Conservation (phyloP, 1,140 invertebrate species). For the Drosophila bifasciata region DNA sequence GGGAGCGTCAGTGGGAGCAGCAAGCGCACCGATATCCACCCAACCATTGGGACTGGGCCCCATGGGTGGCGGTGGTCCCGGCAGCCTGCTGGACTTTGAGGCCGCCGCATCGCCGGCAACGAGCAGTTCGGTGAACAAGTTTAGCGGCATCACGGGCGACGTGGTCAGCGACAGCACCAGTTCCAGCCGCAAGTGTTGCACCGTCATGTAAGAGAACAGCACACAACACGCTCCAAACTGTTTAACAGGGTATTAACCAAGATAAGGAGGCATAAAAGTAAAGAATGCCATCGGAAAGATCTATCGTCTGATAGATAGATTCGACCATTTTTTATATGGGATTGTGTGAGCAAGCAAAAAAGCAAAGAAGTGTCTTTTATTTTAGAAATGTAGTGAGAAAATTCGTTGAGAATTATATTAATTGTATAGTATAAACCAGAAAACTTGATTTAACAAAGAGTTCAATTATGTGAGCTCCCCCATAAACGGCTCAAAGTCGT, state of each 20-base stretch:
- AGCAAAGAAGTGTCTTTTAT: constrained; percentile 76
- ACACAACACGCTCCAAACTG: constrained; percentile 5
- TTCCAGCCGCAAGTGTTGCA: constrained; percentile 87
- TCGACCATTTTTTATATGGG: constrained; percentile 23
- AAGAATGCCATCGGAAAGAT: background rate
- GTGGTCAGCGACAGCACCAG: constrained; percentile 87
- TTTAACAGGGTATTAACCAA: constrained; percentile 28
- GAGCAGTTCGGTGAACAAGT: constrained; percentile 84
- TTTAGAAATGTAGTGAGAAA: constrained; percentile 65
- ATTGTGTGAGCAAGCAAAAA: constrained; percentile 37
- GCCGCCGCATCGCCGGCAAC: constrained; percentile 50
- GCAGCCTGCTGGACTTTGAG: constrained; percentile 65
- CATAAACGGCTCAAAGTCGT: constrained; percentile 69
- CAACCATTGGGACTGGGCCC: constrained; percentile 60
- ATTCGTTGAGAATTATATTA: constrained; percentile 57
- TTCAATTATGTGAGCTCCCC: constrained; percentile 66
- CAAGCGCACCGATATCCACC: constrained; percentile 48
- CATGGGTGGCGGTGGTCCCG: constrained; percentile 45
- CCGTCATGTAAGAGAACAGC: constrained; percentile 66
- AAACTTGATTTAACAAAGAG: constrained; percentile 28
- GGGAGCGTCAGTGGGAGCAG: constrained; percentile 34
- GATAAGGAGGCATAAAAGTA: background rate
- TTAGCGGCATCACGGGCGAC: constrained; percentile 88
- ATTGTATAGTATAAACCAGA: constrained; percentile 26
- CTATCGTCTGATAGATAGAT: constrained; percentile 8